Evolutionary conservation across 2,888 invertebrate genomes (phyloP).

Genomic region (Sphaerophoria rueppellii): DNA sequence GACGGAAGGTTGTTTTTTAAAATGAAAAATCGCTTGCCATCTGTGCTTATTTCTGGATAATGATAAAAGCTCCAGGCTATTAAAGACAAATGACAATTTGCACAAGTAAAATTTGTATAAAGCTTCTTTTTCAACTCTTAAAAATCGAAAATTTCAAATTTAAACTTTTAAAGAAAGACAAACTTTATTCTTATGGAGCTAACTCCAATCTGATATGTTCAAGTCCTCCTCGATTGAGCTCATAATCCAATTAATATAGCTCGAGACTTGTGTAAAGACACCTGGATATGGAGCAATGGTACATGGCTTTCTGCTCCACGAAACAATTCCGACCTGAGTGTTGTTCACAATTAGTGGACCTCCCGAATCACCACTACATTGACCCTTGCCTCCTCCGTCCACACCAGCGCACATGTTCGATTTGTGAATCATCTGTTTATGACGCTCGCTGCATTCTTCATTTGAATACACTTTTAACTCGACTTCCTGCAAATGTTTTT

Average conservation of each 20-base stretch:
- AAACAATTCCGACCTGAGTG: slow-evolving; percentile 82
- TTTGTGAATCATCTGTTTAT: slow-evolving; percentile 76
- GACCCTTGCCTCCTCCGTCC: slow-evolving; percentile 82
- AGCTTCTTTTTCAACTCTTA: too few relatives aligned
- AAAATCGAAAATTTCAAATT: background rate
- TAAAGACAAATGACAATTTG: too few relatives aligned
- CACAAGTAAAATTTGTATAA: too few relatives aligned
- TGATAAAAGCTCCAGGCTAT: too few relatives aligned
- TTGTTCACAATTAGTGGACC: slow-evolving; percentile 81
- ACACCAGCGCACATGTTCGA: slow-evolving; percentile 82
- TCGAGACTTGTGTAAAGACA: slow-evolving; percentile 82
- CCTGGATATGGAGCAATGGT: slow-evolving; percentile 81
- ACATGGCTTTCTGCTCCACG: slow-evolving; percentile 83
- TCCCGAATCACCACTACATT: slow-evolving; percentile 82
- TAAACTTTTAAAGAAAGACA: background rate
- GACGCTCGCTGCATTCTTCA: slow-evolving; percentile 79
- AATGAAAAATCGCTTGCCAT: too few relatives aligned
- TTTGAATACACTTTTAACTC: slow-evolving; percentile 80
- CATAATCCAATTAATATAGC: slow-evolving; percentile 80
- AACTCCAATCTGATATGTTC: slow-evolving; percentile 50
- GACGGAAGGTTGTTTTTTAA: too few relatives aligned
- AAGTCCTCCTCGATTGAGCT: slow-evolving; percentile 75
- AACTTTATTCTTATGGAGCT: background rate
- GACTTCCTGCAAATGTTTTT: slow-evolving; percentile 80
- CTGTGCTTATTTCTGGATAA: too few relatives aligned